Evolutionary conservation across 2,888 invertebrate genomes (phyloP), one percentile per base, ranked within the genome.

Genomic region (Pammene fasciana): DNA sequence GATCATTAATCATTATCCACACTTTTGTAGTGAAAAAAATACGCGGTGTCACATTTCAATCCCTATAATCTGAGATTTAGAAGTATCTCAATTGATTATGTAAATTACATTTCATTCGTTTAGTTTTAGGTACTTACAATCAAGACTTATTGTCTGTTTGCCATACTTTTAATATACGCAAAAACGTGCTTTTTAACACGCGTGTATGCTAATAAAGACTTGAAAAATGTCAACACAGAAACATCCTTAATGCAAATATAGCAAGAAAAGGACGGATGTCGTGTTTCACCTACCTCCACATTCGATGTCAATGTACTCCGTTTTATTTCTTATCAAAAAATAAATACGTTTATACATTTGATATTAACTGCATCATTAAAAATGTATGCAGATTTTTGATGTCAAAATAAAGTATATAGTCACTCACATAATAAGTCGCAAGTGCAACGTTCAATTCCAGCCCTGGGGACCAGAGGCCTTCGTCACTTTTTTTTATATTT

Each of bases 111-210:
- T 11, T 52, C 13, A 18, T 54, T 16, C 52, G 14, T 54, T 34
- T 54, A n/a, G 16, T 13, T 50, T 41, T 38, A 38, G 9, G 16
- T 52, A 66, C 52, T 46, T 67, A 68, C 36, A 64, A 26, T 56
- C 56, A 64, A 56, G 56, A 57, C 56, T 34, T 70, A 70, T 70
- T 70, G 64, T 65, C 70, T 64, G 36, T 67, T 60, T 18, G 45
- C 45, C 26, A 16, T n/a, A 26, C 26, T 43, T 16, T 11, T 36
- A 48, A 54, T 34, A 65, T 34, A 59, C 54, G n/a, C n/a, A n/a
- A n/a, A n/a, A n/a, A n/a, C n/a, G n/a, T n/a, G n/a, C n/a, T n/a
- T n/a, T n/a, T n/a, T n/a, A n/a, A n/a, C n/a, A n/a, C n/a, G n/a
- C n/a, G n/a, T n/a, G n/a, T n/a, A n/a, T n/a, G n/a, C 10, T 48